phyloP scores from a whole-genome alignment of 2,113 vertebrate species.

The Narcine bancroftii region DNA sequence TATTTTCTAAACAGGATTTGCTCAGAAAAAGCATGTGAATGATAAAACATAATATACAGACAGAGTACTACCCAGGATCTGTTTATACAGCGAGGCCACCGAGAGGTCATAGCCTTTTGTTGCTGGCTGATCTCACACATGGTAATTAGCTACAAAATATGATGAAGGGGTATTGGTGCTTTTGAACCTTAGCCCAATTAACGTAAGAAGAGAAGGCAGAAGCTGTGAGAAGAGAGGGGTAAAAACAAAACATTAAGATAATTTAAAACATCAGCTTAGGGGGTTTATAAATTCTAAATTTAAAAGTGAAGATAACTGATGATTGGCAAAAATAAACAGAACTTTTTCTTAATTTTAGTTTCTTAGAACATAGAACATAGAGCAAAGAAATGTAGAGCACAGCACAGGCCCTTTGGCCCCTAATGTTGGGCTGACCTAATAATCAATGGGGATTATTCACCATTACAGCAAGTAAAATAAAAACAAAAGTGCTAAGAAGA shows the following conservation, averaged over 20 bases:
- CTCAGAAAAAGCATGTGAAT: too few relatives aligned
- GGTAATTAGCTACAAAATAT: not conserved
- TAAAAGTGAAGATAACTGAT: not conserved
- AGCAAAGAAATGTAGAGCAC: too few relatives aligned
- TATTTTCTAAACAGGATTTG: too few relatives aligned
- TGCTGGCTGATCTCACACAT: not conserved
- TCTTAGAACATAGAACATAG: too few relatives aligned
- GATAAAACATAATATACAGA: not conserved
- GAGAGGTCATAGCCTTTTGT: not conserved
- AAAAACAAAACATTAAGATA: not conserved
- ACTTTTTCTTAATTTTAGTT: not conserved
- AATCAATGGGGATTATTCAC: too few relatives aligned
- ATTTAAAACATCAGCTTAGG: not conserved
- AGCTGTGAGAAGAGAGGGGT: not conserved
- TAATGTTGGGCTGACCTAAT: too few relatives aligned
- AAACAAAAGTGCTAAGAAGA: too few relatives aligned
- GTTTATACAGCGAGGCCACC: not conserved
- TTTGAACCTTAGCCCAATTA: not conserved
- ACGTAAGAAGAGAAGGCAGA: not conserved
- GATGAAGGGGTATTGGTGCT: not conserved
- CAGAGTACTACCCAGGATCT: not conserved
- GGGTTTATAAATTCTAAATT: not conserved
- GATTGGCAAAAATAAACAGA: not conserved
- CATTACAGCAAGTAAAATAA: too few relatives aligned
- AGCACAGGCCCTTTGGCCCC: too few relatives aligned